These are phyloP conservation scores for Climacteris rufus DNA, from an alignment of 2,113 vertebrate species.

Conservation along the genomic window DNA sequence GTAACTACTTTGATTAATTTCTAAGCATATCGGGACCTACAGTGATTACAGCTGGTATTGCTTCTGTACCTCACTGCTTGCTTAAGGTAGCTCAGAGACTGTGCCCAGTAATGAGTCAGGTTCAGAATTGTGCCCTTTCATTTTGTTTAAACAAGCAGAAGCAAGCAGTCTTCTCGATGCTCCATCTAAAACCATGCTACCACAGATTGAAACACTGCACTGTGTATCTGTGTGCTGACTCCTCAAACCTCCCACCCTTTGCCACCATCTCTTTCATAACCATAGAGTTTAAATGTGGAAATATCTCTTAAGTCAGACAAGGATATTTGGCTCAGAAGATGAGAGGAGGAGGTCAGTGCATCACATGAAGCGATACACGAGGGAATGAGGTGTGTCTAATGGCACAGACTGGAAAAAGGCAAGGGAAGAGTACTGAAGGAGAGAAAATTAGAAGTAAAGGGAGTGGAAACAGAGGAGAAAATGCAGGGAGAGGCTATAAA, in stretches of 20 bases:
- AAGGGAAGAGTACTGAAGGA: background rate
- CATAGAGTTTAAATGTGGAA: background rate
- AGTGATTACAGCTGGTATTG: background rate
- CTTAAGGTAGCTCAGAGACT: background rate
- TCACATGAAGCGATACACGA: background rate
- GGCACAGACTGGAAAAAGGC: background rate
- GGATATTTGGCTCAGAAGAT: background rate
- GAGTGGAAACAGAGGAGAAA: background rate
- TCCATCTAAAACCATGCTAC: background rate
- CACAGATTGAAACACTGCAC: background rate
- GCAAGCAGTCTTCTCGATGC: background rate
- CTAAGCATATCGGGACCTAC: background rate
- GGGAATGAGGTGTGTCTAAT: background rate
- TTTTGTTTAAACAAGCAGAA: background rate
- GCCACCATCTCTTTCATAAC: background rate
- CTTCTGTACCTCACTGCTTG: background rate
- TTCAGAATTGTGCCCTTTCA: background rate
- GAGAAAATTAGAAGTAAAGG: background rate
- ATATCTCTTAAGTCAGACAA: background rate
- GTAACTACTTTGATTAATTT: background rate
- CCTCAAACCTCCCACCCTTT: background rate
- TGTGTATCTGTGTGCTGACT: background rate
- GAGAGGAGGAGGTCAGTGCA: background rate
- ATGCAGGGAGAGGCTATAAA: background rate
- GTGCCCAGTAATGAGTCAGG: background rate